These are phyloP conservation scores for Echinometra lucunter DNA, from an alignment of 53 echinoderm and acorn worm genomes.

Conservation along the genomic window DNA sequence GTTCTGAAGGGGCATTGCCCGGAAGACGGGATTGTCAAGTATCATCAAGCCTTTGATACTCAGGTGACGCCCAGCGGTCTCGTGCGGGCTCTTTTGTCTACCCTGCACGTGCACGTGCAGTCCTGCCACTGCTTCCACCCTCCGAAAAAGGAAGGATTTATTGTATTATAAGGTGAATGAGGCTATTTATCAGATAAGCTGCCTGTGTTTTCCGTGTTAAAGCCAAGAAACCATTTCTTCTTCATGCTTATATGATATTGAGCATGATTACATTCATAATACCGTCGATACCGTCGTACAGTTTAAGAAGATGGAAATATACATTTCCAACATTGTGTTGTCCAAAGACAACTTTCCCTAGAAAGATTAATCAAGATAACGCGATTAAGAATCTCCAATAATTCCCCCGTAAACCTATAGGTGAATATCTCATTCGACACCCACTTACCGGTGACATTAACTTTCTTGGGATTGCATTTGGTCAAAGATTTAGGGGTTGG, in stretches of 20 bases:
- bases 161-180: background rate
- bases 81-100: slow-evolving; percentile 28
- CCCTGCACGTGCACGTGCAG: background rate
- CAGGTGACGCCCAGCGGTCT: background rate
- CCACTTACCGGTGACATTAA: too few relatives aligned
- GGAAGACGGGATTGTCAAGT: slow-evolving; percentile 31
- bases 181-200: background rate
- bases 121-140: background rate
- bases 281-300: too few relatives aligned
- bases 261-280: too few relatives aligned
- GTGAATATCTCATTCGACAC: too few relatives aligned
- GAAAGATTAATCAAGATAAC: background rate
- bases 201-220: background rate
- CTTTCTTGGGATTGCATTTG: too few relatives aligned
- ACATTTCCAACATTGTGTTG: too few relatives aligned
- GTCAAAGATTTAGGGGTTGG: too few relatives aligned
- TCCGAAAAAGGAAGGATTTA: background rate
- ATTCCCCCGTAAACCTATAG: too few relatives aligned
- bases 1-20: slow-evolving; percentile 40
- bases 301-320: too few relatives aligned
- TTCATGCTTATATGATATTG: too few relatives aligned
- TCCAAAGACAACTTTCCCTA: too few relatives aligned
- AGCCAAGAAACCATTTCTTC: background rate
- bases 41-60: background rate
- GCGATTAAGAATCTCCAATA: background rate